These are phyloP conservation scores for Euwallacea fornicatus DNA, from an alignment of 1,140 invertebrate genomes.

Conservation along the genomic window DNA sequence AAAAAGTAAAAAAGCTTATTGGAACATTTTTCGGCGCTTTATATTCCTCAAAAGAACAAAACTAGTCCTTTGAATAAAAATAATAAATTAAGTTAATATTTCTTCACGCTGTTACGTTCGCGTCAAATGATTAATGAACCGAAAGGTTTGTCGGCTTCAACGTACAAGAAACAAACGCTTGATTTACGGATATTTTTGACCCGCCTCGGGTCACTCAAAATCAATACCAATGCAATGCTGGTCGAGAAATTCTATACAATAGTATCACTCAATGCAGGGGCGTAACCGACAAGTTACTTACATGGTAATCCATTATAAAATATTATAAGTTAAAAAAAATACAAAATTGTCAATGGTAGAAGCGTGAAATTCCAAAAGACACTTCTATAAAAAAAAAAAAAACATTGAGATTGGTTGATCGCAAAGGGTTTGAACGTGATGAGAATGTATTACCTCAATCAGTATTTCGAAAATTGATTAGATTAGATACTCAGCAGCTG, in stretches of 20 bases:
- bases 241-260: conserved; percentile 17
- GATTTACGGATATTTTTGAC: conserved; percentile 38
- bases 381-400: no score
- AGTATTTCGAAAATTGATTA: no score
- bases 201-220: conserved; percentile 27
- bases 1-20: background rate
- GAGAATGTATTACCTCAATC: no score
- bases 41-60: conserved; percentile 26
- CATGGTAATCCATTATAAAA: no score
- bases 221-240: conserved; percentile 33
- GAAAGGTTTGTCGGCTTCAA: conserved; percentile 28
- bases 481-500: no score
- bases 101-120: conserved; percentile 29
- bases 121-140: conserved; percentile 36
- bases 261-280: conserved; percentile 6
- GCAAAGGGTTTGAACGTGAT: no score
- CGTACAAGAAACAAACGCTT: conserved; percentile 28
- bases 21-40: conserved; percentile 11
- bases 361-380: no score
- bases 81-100: conserved; percentile 34
- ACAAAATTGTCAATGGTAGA: no score
- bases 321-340: no score
- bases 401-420: no score
- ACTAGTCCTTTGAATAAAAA: conserved; percentile 15
- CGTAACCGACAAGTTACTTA: background rate